Percentiles rank a stretch among this genome's conserved stretches.
phyloP scores from a whole-genome alignment of 1,140 invertebrate species.

The Bombyx mandarina region DNA sequence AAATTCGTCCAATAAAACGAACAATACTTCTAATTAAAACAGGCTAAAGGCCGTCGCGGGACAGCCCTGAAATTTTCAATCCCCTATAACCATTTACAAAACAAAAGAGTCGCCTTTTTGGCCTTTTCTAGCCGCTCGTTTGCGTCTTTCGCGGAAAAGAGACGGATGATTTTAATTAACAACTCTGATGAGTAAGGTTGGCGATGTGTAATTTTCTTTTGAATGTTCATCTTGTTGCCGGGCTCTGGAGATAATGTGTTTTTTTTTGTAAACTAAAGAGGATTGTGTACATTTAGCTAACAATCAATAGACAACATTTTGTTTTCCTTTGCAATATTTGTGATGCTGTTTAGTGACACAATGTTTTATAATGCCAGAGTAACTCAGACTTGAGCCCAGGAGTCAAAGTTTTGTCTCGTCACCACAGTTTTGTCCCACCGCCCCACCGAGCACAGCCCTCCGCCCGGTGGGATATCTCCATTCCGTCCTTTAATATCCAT shows the following conservation, averaged over 20 bases:
- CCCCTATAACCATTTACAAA: slow-evolving; percentile 24
- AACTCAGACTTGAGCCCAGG: no score
- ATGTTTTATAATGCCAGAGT: background rate
- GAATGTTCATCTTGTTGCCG: slow-evolving; percentile 6
- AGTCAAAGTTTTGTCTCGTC: no score
- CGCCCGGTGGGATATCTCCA: no score
- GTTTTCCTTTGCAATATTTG: background rate
- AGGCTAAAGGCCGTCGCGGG: slow-evolving; percentile 13
- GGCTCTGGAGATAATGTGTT: slow-evolving; percentile 1
- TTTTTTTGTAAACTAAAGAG: background rate
- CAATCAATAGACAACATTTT: no score
- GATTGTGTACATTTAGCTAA: background rate
- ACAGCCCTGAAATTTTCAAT: slow-evolving; percentile 17
- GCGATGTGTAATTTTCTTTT: slow-evolving; percentile 19
- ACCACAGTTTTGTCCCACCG: no score
- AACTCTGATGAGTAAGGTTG: slow-evolving; percentile 13
- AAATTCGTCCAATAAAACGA: slow-evolving; percentile 16
- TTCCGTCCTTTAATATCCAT: no score
- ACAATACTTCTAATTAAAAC: slow-evolving; percentile 19
- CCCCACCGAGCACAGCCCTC: no score
- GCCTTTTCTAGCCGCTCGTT: slow-evolving; percentile 11
- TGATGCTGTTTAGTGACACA: background rate
- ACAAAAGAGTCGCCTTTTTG: slow-evolving; percentile 17
- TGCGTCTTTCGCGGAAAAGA: slow-evolving; percentile 4
- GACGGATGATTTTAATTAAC: slow-evolving; percentile 23